These are phyloP conservation scores for Brienomyrus brachyistius DNA, from an alignment of 2,113 vertebrate species.

Conservation along the genomic window DNA sequence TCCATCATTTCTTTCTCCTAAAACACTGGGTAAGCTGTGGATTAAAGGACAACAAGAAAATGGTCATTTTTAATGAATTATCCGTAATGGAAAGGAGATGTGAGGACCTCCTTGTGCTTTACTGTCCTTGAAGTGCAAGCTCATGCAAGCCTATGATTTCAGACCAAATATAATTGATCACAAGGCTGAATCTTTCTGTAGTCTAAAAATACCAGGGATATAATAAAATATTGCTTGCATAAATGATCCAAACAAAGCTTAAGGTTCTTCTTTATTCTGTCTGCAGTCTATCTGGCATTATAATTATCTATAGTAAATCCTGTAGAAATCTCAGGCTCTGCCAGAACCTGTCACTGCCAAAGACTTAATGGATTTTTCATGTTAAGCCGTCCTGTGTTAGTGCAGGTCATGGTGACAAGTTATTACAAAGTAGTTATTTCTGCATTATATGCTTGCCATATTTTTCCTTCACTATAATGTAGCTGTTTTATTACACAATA, in stretches of 20 bases:
- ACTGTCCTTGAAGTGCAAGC: not conserved
- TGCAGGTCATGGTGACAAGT: not conserved
- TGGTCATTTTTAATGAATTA: not conserved
- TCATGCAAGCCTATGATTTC: not conserved
- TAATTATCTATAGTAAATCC: not conserved
- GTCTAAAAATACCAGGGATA: not conserved
- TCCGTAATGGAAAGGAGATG: not conserved
- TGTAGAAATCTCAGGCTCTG: not conserved
- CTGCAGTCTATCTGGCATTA: not conserved
- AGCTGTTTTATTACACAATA: not conserved
- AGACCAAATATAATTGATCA: not conserved
- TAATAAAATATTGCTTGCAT: not conserved
- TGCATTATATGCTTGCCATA: not conserved
- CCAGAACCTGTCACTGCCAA: not conserved
- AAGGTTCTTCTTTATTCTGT: not conserved
- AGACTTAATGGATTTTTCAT: slow-evolving; percentile 1
- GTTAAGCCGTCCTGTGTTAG: not conserved
- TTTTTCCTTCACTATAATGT: not conserved
- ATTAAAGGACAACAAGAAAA: not conserved
- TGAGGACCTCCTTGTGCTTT: not conserved
- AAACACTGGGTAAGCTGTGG: not conserved
- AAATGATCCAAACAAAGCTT: not conserved
- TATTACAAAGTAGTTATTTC: not conserved
- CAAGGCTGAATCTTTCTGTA: not conserved
- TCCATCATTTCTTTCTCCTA: not conserved